A percentile compares a stretch with the other conserved stretches of the same genome.
Evolutionary conservation across 2,113 vertebrate genomes (phyloP).

Genomic region (Gymnobelideus leadbeateri): DNA sequence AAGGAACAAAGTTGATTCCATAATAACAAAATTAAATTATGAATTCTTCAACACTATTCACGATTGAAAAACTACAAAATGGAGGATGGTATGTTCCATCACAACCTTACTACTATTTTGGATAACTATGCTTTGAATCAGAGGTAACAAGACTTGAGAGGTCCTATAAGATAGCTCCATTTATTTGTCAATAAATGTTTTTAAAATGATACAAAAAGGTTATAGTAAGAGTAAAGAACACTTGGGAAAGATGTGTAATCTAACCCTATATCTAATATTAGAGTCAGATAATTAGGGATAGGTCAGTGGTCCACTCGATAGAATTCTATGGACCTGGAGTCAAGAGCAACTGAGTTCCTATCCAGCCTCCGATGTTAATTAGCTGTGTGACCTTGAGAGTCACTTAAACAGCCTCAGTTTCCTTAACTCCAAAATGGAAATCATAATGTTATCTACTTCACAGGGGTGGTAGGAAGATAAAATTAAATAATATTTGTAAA

Average conservation of each 20-base stretch:
- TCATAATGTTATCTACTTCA: background rate
- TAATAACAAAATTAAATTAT: background rate
- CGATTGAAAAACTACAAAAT: background rate
- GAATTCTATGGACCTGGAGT: background rate
- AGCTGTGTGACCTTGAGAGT: background rate
- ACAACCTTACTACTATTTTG: background rate
- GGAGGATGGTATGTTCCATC: background rate
- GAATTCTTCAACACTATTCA: background rate
- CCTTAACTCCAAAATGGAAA: background rate
- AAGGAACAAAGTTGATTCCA: background rate
- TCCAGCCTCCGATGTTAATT: background rate
- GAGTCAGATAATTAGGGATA: background rate
- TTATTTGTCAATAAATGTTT: background rate
- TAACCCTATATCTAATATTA: background rate
- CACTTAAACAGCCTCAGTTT: background rate
- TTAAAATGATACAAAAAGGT: background rate
- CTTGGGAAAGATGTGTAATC: background rate
- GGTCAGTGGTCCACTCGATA: background rate
- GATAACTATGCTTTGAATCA: background rate
- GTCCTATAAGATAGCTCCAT: background rate
- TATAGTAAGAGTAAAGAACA: background rate
- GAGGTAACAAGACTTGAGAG: background rate
- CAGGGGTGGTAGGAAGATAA: background rate
- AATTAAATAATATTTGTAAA: background rate
- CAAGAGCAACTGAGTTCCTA: background rate